phyloP scores from a whole-genome alignment of 2,113 vertebrate genomes.

The Ceyx cyanopectus region DNA sequence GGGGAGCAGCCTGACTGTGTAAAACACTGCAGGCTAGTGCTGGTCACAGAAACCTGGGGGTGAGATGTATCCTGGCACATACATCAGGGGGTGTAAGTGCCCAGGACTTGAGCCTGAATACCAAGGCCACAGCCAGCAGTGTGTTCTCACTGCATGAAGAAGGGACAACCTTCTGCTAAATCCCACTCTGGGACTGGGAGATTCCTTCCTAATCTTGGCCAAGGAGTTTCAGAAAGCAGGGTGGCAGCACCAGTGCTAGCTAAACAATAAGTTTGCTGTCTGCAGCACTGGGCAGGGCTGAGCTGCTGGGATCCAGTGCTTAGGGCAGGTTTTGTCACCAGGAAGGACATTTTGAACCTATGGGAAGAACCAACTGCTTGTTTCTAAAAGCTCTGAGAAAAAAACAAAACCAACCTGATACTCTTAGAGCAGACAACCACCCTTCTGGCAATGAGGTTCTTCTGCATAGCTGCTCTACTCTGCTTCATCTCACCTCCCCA shows the following conservation, averaged over 20 bases:
- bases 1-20: neutral
- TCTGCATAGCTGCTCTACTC: neutral
- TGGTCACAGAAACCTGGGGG: neutral
- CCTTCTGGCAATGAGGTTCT: neutral
- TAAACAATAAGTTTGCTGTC: neutral
- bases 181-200: neutral
- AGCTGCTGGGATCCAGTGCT: neutral
- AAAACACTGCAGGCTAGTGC: neutral
- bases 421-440: neutral
- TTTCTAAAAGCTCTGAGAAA: neutral
- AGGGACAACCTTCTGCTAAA: neutral
- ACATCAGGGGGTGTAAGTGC: rapidly evolving
- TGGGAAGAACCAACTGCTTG: neutral
- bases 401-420: neutral
- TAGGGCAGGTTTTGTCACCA: neutral
- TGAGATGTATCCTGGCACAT: no score
- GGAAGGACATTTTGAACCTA: neutral
- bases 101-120: neutral
- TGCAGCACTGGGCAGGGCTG: rapidly evolving
- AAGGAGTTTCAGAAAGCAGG: neutral
- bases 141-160: neutral
- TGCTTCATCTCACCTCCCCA: neutral
- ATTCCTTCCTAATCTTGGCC: rapidly evolving
- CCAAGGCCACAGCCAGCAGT: neutral
- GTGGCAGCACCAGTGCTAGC: rapidly evolving